phyloP scores from a whole-genome alignment of 2,888 invertebrate species.

The Iphiclides podalirius region DNA sequence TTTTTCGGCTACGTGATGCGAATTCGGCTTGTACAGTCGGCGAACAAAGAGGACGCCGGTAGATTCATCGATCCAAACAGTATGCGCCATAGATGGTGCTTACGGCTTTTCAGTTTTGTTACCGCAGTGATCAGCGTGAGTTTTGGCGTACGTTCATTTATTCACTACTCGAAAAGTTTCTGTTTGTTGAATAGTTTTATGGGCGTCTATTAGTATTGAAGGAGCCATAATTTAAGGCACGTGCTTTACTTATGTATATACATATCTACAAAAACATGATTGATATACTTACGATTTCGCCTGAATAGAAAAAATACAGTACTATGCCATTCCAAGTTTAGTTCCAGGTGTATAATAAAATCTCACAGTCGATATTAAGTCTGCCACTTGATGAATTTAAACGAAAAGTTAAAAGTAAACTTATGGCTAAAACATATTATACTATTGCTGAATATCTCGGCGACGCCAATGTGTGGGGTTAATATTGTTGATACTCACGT shows the following conservation, averaged over 20 bases:
- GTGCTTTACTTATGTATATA: conserved; percentile 30
- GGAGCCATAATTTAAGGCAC: conserved; percentile 43
- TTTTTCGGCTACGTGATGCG: conserved; percentile 78
- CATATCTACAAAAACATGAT: no score
- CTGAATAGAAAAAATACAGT: no score
- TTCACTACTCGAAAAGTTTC: conserved; percentile 72
- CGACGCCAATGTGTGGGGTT: no score
- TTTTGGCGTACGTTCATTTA: conserved; percentile 71
- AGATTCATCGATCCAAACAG: conserved; percentile 68
- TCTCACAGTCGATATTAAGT: no score
- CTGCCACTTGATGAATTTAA: no score
- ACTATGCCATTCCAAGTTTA: no score
- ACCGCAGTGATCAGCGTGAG: conserved; percentile 61
- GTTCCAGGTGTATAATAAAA: no score
- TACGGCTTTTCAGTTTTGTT: conserved; percentile 50
- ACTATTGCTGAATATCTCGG: no score
- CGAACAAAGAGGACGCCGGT: conserved; percentile 58
- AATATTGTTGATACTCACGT: no score
- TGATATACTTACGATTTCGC: no score
- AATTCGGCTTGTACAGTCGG: conserved; percentile 75
- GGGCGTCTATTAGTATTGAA: conserved; percentile 52
- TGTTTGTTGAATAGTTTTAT: conserved; percentile 60
- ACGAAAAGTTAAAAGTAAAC: no score
- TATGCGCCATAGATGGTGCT: conserved; percentile 51
- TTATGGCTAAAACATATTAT: no score